Conservation (phyloP, 2,113 vertebrate genomes). For the Lipotes vexillifer region DNA sequence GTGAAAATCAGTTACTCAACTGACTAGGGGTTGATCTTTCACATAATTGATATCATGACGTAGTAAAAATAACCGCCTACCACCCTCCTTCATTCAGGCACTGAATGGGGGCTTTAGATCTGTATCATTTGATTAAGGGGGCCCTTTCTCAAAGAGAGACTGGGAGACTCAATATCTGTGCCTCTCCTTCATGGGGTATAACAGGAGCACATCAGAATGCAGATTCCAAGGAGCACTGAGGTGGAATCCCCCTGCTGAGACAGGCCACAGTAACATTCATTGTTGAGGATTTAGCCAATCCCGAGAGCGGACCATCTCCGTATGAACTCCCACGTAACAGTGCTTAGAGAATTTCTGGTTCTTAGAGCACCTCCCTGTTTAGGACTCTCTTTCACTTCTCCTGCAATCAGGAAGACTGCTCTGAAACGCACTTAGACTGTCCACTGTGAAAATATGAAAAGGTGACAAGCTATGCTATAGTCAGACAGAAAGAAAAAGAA, state of each 20-base stretch:
- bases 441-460: not conserved
- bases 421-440: not conserved
- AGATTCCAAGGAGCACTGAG: not conserved
- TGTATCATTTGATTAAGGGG: not conserved
- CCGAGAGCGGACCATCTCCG: not conserved
- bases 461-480: not conserved
- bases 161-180: not conserved
- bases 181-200: not conserved
- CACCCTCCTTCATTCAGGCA: not conserved
- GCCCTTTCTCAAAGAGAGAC: not conserved
- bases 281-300: not conserved
- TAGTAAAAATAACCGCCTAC: not conserved
- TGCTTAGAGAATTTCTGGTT: not conserved
- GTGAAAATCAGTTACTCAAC: conserved; percentile 12
- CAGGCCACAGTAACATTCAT: not conserved
- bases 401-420: not conserved
- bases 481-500: not conserved
- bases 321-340: not conserved
- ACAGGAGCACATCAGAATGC: not conserved
- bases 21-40: not conserved
- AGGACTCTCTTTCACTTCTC: not conserved
- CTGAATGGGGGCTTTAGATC: not conserved
- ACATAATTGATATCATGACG: not conserved
- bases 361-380: not conserved
- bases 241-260: not conserved